These are phyloP conservation scores for Beroe forskalii DNA, from an alignment of 37 sponge, comb jelly and placozoan genomes.

Conservation along the genomic window DNA sequence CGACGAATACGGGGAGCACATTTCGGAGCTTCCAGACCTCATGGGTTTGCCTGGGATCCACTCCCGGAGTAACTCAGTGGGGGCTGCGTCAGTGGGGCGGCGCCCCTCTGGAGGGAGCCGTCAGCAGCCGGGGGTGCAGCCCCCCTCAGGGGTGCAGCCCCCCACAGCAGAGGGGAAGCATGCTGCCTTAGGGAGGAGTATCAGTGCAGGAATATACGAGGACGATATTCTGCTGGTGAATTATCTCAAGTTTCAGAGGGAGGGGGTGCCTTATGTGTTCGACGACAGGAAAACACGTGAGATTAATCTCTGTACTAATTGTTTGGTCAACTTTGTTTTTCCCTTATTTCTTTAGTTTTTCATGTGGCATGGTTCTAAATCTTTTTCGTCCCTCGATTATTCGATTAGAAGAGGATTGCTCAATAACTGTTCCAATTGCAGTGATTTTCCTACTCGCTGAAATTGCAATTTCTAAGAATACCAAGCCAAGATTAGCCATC, in stretches of 20 bases:
- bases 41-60: not conserved
- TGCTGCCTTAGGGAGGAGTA: not conserved
- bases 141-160: not conserved
- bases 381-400: too few species aligned
- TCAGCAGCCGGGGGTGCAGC: not conserved
- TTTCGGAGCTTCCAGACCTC: not conserved
- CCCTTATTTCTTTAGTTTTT: too few species aligned
- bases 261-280: constrained; percentile 62
- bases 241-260: constrained; percentile 44
- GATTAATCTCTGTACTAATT: not conserved
- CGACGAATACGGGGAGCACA: constrained; percentile 15
- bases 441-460: too few species aligned
- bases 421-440: too few species aligned
- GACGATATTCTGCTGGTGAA: constrained; percentile 46
- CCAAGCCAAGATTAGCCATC: too few species aligned
- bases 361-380: too few species aligned
- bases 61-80: not conserved
- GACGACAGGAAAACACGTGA: constrained; percentile 64
- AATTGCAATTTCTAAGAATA: too few species aligned
- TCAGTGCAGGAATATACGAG: constrained; percentile 64
- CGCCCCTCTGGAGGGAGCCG: too few species aligned
- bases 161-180: not conserved
- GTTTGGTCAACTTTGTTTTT: too few species aligned
- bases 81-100: not conserved
- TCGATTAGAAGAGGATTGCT: too few species aligned